Evolutionary conservation across 2,888 invertebrate genomes (phyloP).

Genomic region (Linyphia triangularis): DNA sequence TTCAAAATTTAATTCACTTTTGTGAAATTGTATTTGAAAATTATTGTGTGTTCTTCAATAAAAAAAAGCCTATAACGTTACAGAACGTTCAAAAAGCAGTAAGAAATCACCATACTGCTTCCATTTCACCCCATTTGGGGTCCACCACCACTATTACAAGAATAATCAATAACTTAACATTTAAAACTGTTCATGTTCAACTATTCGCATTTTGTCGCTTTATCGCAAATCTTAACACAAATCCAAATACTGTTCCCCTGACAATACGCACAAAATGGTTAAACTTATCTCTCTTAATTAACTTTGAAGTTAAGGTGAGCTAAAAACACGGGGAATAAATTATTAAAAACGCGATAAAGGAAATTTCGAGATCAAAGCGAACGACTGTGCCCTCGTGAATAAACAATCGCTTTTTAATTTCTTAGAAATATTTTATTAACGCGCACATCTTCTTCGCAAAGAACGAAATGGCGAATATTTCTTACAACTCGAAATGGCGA

Average conservation of each 20-base stretch:
- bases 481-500: no score
- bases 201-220: no score
- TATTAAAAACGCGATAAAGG: not conserved
- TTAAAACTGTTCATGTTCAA: no score
- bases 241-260: not conserved
- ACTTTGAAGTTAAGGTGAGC: slow-evolving; percentile 39
- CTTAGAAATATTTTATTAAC: slow-evolving; percentile 27
- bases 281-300: slow-evolving; percentile 24
- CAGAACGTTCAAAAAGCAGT: no score
- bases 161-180: no score
- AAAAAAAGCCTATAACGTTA: no score
- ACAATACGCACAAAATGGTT: not conserved
- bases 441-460: not conserved
- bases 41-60: no score
- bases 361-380: slow-evolving; percentile 18
- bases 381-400: not conserved
- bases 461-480: not conserved
- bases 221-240: not conserved
- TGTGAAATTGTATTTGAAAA: no score
- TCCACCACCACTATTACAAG: no score
- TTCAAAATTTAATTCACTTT: no score
- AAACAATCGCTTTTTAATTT: slow-evolving; percentile 29
- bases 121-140: no score
- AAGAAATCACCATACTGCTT: no score
- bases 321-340: slow-evolving; percentile 45